Evolutionary conservation across 2,797 vertebrate species (phyloP).

Genomic region (Lemur catta): DNA sequence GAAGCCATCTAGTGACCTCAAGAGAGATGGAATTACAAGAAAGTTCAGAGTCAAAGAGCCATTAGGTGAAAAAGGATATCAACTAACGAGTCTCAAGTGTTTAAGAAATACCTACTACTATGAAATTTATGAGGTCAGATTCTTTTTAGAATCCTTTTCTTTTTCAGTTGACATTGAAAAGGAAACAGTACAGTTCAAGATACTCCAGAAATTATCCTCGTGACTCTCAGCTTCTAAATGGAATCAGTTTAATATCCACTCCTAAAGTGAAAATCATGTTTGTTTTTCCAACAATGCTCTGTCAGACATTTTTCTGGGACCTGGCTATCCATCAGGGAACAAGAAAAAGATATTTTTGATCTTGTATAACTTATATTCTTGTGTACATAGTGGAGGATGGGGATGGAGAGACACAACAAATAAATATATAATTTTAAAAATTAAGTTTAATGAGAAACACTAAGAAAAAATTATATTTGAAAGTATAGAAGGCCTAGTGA

Average conservation of each 20-base stretch:
- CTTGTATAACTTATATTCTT: not conserved
- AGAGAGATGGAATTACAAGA: constrained; percentile 53
- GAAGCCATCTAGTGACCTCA: constrained; percentile 23
- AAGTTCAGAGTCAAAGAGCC: constrained; percentile 41
- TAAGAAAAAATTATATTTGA: not conserved
- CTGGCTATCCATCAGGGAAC: not conserved
- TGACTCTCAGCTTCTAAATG: constrained; percentile 18
- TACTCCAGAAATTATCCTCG: not conserved
- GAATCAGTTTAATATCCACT: not conserved
- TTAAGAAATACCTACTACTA: not conserved
- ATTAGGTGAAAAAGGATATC: constrained; percentile 52
- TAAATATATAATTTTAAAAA: not conserved
- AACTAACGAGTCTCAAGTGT: constrained; percentile 43
- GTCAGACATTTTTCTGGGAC: not conserved
- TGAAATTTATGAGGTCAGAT: constrained; percentile 28
- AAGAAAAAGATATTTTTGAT: not conserved
- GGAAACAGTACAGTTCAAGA: constrained; percentile 12
- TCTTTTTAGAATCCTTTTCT: not conserved
- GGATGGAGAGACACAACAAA: not conserved
- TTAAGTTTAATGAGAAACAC: not conserved
- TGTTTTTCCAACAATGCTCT: not conserved
- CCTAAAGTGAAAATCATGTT: not conserved
- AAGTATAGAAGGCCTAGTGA: not conserved
- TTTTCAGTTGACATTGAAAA: constrained; percentile 17
- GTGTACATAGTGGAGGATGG: not conserved